Evolutionary conservation across 2,888 invertebrate species (phyloP).

Genomic region (Lepidochitona cinerea): DNA sequence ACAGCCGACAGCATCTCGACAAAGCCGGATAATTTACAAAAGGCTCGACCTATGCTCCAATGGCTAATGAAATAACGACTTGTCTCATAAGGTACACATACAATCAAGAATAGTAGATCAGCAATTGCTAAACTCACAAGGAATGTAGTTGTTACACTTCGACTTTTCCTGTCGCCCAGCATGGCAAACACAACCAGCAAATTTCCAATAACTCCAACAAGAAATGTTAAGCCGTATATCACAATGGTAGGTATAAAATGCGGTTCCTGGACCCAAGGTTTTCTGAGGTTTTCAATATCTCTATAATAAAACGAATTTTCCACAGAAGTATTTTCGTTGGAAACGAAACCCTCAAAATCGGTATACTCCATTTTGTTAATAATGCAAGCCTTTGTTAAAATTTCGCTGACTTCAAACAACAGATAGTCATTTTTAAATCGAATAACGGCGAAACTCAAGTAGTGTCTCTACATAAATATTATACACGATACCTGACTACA

Average conservation of each 20-base stretch:
- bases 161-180: constrained; percentile 66
- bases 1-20: constrained; percentile 72
- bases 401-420: too few relatives aligned
- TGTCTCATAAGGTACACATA: constrained; percentile 72
- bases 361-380: background rate
- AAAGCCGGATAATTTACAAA: constrained; percentile 72
- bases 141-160: constrained; percentile 62
- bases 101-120: constrained; percentile 71
- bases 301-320: constrained; percentile 35
- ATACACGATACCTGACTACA: too few relatives aligned
- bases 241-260: constrained; percentile 47
- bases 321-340: background rate
- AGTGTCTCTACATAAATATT: too few relatives aligned
- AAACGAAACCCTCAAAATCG: background rate
- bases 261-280: constrained; percentile 45
- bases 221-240: constrained; percentile 56
- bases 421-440: too few relatives aligned
- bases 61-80: constrained; percentile 68
- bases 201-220: constrained; percentile 72
- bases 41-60: constrained; percentile 69
- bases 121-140: constrained; percentile 66
- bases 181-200: constrained; percentile 70
- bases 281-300: constrained; percentile 40
- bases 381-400: too few relatives aligned
- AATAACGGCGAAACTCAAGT: too few relatives aligned